Conservation (phyloP, 2,888 invertebrate genomes). For the Candidula unifasciata region DNA sequence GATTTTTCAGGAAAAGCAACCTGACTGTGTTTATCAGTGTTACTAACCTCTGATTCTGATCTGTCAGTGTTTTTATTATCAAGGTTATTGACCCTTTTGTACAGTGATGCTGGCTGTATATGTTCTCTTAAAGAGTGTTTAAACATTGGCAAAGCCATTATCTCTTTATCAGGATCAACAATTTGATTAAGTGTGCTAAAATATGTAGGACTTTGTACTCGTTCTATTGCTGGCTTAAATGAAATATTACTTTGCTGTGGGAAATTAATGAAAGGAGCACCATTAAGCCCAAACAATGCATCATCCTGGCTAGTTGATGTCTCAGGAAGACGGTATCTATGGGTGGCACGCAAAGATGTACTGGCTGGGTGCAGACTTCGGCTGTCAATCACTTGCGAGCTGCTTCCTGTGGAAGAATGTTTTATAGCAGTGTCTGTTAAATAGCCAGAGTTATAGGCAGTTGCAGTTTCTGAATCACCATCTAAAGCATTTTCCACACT, state of each 20-base stretch:
- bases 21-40: background rate
- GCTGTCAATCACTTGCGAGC: background rate
- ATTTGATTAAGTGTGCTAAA: background rate
- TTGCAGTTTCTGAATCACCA: background rate
- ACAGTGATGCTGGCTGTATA: background rate
- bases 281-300: background rate
- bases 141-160: background rate
- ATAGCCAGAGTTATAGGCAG: constrained; percentile 47
- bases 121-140: background rate
- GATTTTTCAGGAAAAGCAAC: background rate
- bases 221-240: background rate
- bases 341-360: constrained; percentile 34
- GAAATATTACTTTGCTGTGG: background rate
- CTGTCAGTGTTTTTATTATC: background rate
- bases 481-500: constrained; percentile 56
- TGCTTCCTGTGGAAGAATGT: background rate
- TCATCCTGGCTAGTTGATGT: constrained; percentile 23
- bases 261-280: background rate
- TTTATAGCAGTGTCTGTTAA: constrained; percentile 50
- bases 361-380: constrained; percentile 17
- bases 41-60: background rate
- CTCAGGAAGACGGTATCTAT: constrained; percentile 39
- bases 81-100: constrained; percentile 9
- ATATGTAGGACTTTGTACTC: constrained; percentile 14
- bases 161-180: background rate